Conservation (phyloP, 2,113 vertebrate species). For the Upupa epops region DNA sequence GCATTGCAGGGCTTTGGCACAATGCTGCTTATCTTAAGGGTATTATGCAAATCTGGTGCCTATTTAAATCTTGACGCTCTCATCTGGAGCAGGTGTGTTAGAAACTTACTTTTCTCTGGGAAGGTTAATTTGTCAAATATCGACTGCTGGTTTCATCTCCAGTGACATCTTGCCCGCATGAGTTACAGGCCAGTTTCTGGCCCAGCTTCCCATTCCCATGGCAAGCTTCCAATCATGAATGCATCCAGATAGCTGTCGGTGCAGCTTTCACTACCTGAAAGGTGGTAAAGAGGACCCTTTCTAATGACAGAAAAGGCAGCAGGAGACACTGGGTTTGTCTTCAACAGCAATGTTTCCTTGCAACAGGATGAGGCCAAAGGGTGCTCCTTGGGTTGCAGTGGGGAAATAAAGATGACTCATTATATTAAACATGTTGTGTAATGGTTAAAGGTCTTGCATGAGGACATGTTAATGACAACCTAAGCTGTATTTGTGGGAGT, state of each 20-base stretch:
- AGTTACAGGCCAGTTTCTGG: background rate
- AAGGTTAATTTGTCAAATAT: constrained; percentile 20
- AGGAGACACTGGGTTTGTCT: too few relatives aligned
- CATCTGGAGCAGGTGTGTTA: constrained; percentile 56
- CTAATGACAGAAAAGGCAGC: background rate
- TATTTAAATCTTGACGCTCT: constrained; percentile 46
- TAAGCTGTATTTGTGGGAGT: background rate
- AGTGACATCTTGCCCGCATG: background rate
- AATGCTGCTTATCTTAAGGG: constrained; percentile 50
- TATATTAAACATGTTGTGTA: background rate
- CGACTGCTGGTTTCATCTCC: background rate
- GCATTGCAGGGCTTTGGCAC: constrained; percentile 14
- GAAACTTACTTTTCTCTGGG: background rate
- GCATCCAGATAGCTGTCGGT: background rate
- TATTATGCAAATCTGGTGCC: constrained; percentile 53
- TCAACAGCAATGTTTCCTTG: too few relatives aligned
- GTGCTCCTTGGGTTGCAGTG: background rate
- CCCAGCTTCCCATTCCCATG: background rate
- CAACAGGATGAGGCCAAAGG: background rate
- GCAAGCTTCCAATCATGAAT: background rate
- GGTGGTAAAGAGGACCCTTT: background rate
- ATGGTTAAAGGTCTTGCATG: background rate
- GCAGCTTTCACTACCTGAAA: background rate
- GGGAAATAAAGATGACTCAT: rapidly evolving
- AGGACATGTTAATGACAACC: background rate